Base-by-base conservation (phyloP, 2,113 vertebrate species). In the human (Homo sapiens) region DNA sequence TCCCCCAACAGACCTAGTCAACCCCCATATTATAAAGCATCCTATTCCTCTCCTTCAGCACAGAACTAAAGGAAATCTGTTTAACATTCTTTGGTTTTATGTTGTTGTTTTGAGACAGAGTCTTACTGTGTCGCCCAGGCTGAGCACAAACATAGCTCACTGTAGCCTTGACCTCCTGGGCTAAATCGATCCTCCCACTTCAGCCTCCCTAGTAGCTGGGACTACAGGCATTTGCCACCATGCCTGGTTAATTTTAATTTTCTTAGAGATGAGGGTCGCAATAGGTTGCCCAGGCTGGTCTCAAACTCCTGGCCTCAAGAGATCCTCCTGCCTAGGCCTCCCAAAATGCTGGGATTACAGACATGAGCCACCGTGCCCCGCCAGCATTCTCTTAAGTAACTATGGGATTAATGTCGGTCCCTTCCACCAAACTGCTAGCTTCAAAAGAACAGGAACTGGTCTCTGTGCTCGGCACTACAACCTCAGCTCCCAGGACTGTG, bases 41-140 rank as follows among this genome's bases (percentile, higher is more conserved):
- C 0, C 0, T 0, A 5, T 0, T 18, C 64, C 81, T 38, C 57
- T 52, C 17, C 27, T 17, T 72, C 1, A 25, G 35, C 73, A 0
- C 12, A 23, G 50, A 32, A 8, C 90, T 45, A 55, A 45, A 55
- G 13, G 32, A 76, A 22, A 14, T 20, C 38, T 12, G 0, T 40
- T 52, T 18, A 30, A 32, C 57, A 20, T 30, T 30, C 83, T 59
- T 43, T 64, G 27, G 1, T 32, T 32, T 64, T 59, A 23, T 59
- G 22, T 13, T 32, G 5, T 30, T 64, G 27, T 64, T 64, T 64
- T 64, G 61, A 64, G 61, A 64, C 61, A 64, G 25, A 25, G 27
- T 32, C 61, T 64, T 64, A 30, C 61, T 64, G 12, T 30, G 27
- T 64, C 13, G 13, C 61, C 61, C 61, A 64, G 61, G 61, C 61